Evolutionary conservation across 2,797 vertebrate genomes (phyloP), one percentile per base, ranked within the genome.

Genomic region (Spinibarbus caldwelli): DNA sequence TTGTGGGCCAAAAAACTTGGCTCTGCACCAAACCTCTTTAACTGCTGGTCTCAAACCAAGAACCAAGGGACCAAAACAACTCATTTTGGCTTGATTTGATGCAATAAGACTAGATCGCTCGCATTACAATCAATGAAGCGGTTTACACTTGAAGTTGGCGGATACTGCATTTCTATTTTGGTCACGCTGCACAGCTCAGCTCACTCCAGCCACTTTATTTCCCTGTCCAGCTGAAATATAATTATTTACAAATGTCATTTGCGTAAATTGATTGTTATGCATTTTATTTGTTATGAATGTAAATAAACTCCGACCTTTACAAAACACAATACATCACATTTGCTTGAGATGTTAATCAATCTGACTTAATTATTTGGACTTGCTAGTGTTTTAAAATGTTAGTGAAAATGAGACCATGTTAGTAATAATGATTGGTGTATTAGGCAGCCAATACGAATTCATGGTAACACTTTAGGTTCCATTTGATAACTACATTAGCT

Each of bases 261-360:
- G 68, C 0, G 19, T 12, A 21, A 43, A 64, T 9, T 31, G 17
- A 78, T 17, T 78, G 57, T 62, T 14, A 64, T 45, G 38, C 17
- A 21, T 45, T 43, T 75, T 31, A 54, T 36, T 82, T 31, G 43
- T 64, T 59, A 82, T n/a, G 41, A 29, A 82, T 72, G 29, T 45
- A 73, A 82, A 82, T 72, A 72, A 72, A 29, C 31, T 52, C 10
- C 17, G 17, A 54, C 34, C 49, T 77, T 77, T 77, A n/a, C 31
- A 64, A 79, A 36, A 12, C 45, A 52, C 45, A 52, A 80, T 43
- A 71, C 4, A 80, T 36, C 17, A 49, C 29, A 49, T 49, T 54
- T 4, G 6, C 43, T 66, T 47, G 29, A 67, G 31, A 47, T 23
- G 21, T 38, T 57, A 36, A 49, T 47, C 41, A 29, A 49, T 52